Conservation (phyloP, 2,888 invertebrate species). For the Noctua comes region DNA sequence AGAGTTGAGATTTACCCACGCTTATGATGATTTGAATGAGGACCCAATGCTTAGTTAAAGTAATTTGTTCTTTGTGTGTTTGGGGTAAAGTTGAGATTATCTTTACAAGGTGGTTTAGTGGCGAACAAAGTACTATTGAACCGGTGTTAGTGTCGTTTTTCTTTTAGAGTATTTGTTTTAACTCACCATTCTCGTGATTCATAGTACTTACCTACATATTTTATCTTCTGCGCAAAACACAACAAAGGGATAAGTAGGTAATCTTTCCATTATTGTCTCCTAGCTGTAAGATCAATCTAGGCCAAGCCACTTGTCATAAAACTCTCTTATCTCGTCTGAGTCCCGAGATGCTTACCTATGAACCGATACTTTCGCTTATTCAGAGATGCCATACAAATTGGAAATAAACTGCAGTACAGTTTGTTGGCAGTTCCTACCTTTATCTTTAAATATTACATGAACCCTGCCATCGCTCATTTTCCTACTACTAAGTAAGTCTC, state of each 20-base stretch:
- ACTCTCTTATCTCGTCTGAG: background rate
- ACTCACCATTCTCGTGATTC: background rate
- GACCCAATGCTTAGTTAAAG: background rate
- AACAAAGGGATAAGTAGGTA: background rate
- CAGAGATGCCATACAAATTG: background rate
- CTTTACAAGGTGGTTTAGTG: background rate
- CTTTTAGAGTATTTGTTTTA: background rate
- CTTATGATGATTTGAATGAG: background rate
- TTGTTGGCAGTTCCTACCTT: background rate
- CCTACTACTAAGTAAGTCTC: background rate
- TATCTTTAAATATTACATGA: background rate
- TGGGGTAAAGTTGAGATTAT: background rate
- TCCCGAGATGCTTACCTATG: background rate
- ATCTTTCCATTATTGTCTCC: slow-evolving; percentile 13
- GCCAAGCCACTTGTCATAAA: background rate
- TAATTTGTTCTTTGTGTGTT: background rate
- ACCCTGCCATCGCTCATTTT: background rate
- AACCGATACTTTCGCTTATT: background rate
- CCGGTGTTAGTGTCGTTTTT: background rate
- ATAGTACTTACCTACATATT: background rate
- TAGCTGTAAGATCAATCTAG: background rate
- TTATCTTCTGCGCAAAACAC: background rate
- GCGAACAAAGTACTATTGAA: background rate
- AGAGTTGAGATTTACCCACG: slow-evolving; percentile 10
- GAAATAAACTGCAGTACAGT: background rate